Base-by-base conservation (phyloP, 2,113 vertebrate genomes). In the Numenius arquata region DNA sequence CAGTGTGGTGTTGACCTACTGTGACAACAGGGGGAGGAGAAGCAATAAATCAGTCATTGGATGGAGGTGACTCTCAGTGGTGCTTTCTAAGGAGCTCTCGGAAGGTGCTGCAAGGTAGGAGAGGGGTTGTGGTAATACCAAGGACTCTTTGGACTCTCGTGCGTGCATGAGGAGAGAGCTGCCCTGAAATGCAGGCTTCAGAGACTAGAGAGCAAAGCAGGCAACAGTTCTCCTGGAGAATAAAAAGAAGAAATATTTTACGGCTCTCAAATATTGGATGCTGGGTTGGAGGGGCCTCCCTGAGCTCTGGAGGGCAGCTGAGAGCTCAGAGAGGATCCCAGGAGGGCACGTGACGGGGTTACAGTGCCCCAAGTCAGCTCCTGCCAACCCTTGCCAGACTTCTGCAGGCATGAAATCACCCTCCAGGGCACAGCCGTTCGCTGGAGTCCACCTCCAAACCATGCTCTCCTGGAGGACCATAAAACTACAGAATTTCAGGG, bases 161-260 rank as follows among this genome's bases (percentile, higher is more conserved):
- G 32, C 2, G 2, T 21, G 32, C n/a, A 5, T 2, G 4, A 83
- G 38, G 50, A 92, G 50, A 92, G n/a, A 72, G 29, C 10, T 1
- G 4, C 27, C 1, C 4, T 32, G 36, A 68, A 91, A 59, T 0
- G 0, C 2, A 2, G 17, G 20, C 73, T 85, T 67, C 38, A 34
- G 80, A 90, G 34, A 9, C 21, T 66, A 27, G 40, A 75, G 23
- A 65, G 38, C 15, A 68, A 81, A 90, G 53, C 41, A 89, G n/a
- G 14, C 8, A 73, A 40, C 23, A 12, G 22, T 19, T 75, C 18
- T 62, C 14, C 38, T 71, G 1, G 1, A 8, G 18, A 81, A 63
- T 6, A 36, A 10, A 20, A 67, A 58, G 32, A 36, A 78, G 30
- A 50, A 88, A 10, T 27, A 23, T 78, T 78, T 72, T 8, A 45